Evolutionary conservation across 2,113 vertebrate genomes (phyloP).

Genomic region (Callochromis pleurospilus): DNA sequence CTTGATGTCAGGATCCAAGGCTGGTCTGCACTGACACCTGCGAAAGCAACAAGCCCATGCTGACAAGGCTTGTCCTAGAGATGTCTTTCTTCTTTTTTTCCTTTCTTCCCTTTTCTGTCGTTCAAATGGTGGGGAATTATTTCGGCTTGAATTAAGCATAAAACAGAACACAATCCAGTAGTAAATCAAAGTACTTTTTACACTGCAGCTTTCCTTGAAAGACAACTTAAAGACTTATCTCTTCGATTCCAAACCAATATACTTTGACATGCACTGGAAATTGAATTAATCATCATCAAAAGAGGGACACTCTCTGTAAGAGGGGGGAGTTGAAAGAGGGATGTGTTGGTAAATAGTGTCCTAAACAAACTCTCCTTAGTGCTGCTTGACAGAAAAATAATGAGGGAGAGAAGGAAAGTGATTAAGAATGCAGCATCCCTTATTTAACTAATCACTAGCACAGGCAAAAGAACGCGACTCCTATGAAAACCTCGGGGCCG

Average conservation of each 20-base stretch:
- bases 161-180: background rate
- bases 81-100: background rate
- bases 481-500: background rate
- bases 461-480: background rate
- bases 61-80: slow-evolving; percentile 13
- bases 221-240: slow-evolving; percentile 11
- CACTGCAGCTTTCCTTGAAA: slow-evolving; percentile 15
- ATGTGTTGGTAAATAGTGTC: slow-evolving; percentile 32
- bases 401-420: slow-evolving; percentile 17
- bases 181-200: slow-evolving; percentile 23
- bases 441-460: slow-evolving; percentile 21
- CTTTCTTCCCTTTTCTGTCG: background rate
- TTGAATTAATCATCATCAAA: slow-evolving; percentile 37
- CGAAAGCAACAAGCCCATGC: background rate
- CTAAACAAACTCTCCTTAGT: slow-evolving; percentile 35
- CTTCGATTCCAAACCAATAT: background rate
- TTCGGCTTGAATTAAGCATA: background rate
- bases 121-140: slow-evolving; percentile 13
- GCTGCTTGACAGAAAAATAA: slow-evolving; percentile 45
- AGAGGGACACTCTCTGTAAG: background rate
- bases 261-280: slow-evolving; percentile 15
- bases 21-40: slow-evolving; percentile 7
- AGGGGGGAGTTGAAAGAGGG: slow-evolving; percentile 2
- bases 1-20: slow-evolving; percentile 43
- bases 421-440: slow-evolving; percentile 31